A percentile compares a stretch with the other conserved stretches of the same genome.
Evolutionary conservation across 2,797 vertebrate genomes (phyloP).

Genomic region (Coreius guichenoti): DNA sequence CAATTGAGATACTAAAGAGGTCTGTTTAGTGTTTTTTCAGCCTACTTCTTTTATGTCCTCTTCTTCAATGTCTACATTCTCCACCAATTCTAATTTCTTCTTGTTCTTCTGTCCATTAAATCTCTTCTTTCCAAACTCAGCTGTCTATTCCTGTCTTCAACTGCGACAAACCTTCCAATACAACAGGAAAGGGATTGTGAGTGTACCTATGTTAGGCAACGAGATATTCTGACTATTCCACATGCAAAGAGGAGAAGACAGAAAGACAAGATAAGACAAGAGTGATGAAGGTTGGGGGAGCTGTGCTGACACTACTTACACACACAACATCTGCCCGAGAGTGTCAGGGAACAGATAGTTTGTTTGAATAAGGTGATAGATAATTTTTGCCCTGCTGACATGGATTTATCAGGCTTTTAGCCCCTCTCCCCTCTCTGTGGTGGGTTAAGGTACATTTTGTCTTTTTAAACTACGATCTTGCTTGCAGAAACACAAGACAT

Average conservation of each 20-base stretch:
- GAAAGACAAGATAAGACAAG: slow-evolving; percentile 76
- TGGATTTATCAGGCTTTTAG: slow-evolving; percentile 79
- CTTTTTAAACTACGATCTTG: slow-evolving; percentile 55
- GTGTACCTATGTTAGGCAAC: slow-evolving; percentile 23
- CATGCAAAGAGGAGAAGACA: slow-evolving; percentile 77
- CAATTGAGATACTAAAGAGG: neutral
- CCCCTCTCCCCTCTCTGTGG: slow-evolving; percentile 72
- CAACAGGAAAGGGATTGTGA: neutral
- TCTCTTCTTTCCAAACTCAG: neutral
- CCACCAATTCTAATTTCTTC: neutral
- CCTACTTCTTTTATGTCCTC: neutral
- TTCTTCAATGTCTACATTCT: neutral
- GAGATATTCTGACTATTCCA: slow-evolving; percentile 28
- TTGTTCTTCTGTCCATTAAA: neutral
- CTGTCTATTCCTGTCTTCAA: neutral
- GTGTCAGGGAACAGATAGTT: slow-evolving; percentile 70
- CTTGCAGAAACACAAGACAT: slow-evolving; percentile 65
- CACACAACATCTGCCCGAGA: slow-evolving; percentile 41
- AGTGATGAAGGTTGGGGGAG: slow-evolving; percentile 78
- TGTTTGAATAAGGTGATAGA: slow-evolving; percentile 85
- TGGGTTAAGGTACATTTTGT: slow-evolving; percentile 75
- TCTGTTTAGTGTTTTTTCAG: neutral
- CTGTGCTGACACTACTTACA: slow-evolving; percentile 52
- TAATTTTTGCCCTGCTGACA: slow-evolving; percentile 84
- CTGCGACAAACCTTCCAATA: neutral